phyloP scores from a whole-genome alignment of 2,113 vertebrate species.

The Typhlomys cinereus region DNA sequence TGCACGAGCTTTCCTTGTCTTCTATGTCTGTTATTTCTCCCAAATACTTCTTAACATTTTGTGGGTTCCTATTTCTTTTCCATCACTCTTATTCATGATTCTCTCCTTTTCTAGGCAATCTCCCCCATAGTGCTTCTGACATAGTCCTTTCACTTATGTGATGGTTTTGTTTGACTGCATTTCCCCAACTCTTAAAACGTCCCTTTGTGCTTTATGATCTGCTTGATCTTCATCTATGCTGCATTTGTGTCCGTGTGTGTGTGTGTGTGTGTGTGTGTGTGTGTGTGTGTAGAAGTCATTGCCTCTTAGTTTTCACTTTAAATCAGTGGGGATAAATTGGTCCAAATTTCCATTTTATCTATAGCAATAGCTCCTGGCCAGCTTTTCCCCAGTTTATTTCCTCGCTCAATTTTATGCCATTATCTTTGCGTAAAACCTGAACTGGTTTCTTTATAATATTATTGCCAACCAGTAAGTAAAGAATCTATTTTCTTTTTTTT shows the following conservation, averaged over 20 bases:
- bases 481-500: no score
- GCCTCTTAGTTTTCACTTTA: conserved; percentile 33
- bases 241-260: not conserved
- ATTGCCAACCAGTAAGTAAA: not conserved
- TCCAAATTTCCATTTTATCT: conserved; percentile 21
- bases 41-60: not conserved
- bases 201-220: not conserved
- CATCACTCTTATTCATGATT: not conserved
- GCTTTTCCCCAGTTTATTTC: not conserved
- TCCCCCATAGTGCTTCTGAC: not conserved
- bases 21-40: not conserved
- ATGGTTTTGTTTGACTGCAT: not conserved
- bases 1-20: not conserved
- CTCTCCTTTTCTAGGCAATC: not conserved
- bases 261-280: not conserved
- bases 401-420: not conserved
- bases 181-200: not conserved
- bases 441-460: not conserved
- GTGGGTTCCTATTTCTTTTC: not conserved
- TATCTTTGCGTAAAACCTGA: not conserved
- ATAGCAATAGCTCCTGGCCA: not conserved
- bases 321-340: not conserved
- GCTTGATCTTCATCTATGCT: not conserved
- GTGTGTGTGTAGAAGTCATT: not conserved
- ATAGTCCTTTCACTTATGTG: not conserved